Conservation (phyloP, 2,797 vertebrate species). For the Hemibagrus guttatus region DNA sequence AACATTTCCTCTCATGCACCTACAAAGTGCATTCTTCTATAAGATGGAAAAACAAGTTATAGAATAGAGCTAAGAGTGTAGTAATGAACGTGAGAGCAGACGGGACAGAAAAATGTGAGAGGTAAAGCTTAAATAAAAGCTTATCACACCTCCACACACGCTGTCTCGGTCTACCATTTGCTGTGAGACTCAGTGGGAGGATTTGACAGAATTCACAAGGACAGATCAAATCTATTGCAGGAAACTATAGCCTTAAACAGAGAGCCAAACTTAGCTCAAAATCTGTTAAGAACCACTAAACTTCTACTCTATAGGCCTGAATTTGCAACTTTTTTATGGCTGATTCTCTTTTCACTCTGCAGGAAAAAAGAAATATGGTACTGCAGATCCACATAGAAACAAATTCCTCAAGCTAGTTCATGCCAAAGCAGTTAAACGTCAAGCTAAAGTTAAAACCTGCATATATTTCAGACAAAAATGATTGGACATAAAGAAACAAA, state of each 20-base stretch:
- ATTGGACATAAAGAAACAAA: not conserved
- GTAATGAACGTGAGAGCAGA: not conserved
- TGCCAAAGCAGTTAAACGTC: not conserved
- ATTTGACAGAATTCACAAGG: slow-evolving; percentile 9
- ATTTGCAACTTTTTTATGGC: not conserved
- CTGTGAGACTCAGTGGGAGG: not conserved
- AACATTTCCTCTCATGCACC: not conserved
- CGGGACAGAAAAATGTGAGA: not conserved
- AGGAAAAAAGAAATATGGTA: not conserved
- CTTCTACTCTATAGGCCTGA: not conserved
- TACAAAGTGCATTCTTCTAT: not conserved
- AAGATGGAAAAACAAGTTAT: not conserved
- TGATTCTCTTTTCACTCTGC: not conserved
- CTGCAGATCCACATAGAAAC: no score
- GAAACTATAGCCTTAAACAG: slow-evolving; percentile 2
- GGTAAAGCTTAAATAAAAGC: not conserved
- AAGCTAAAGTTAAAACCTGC: no score
- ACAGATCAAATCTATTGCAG: slow-evolving; percentile 12
- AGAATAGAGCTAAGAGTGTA: not conserved
- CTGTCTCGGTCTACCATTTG: not conserved
- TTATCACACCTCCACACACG: not conserved
- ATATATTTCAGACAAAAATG: no score
- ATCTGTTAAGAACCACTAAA: not conserved
- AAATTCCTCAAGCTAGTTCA: no score
- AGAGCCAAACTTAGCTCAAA: not conserved